phyloP scores from a whole-genome alignment of 2,113 vertebrate genomes.

The Nesoenas mayeri region DNA sequence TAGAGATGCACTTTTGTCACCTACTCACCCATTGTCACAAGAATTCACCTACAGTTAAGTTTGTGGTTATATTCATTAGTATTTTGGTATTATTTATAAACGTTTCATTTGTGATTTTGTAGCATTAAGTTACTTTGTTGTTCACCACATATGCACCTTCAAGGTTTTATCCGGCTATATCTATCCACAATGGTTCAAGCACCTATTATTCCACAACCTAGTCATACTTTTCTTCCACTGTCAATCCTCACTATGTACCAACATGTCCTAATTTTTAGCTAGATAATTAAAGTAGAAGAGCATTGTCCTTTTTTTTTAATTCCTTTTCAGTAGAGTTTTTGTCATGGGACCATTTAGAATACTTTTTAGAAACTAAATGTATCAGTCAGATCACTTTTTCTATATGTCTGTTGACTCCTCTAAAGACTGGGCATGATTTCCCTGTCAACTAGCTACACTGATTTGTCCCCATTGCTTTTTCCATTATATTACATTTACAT shows the following conservation, averaged over 20 bases:
- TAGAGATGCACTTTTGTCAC: neutral
- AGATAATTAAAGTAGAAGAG: neutral
- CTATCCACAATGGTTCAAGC: neutral
- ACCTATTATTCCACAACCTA: neutral
- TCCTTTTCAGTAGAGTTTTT: neutral
- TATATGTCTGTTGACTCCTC: neutral
- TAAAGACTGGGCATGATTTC: neutral
- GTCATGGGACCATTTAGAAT: neutral
- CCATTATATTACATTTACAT: too few relatives aligned
- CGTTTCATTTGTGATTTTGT: neutral
- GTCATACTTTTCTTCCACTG: neutral
- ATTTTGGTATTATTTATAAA: neutral
- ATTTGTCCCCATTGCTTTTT: neutral
- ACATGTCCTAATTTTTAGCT: neutral
- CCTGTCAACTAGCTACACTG: neutral
- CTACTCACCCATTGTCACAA: neutral
- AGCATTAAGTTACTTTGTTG: neutral
- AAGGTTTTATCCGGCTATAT: neutral
- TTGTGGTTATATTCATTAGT: neutral
- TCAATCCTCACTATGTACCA: too few relatives aligned
- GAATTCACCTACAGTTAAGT: neutral
- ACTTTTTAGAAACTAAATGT: neutral
- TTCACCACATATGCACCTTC: neutral
- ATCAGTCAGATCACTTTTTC: neutral
- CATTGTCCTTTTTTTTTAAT: neutral